A percentile compares a stretch with the other conserved stretches of the same genome.
Conservation (phyloP, 2,888 invertebrate species). For the Acleris holmiana region DNA sequence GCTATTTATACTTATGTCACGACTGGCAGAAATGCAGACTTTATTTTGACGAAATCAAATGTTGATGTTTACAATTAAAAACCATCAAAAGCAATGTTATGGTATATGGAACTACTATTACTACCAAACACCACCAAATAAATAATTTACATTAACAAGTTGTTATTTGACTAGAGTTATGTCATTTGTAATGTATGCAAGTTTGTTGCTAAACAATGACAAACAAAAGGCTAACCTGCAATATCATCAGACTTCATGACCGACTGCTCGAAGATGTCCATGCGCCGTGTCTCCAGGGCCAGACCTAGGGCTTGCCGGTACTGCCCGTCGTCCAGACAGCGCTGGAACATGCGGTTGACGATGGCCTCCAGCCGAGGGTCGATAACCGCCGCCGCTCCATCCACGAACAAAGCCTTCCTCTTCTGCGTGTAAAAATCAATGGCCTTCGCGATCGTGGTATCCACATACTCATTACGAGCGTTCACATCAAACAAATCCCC, state of each 20-base stretch:
- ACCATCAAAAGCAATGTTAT: no score
- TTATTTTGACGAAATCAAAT: no score
- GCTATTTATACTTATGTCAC: no score
- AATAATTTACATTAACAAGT: no score
- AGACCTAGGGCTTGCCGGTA: slow-evolving; percentile 98
- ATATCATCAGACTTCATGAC: slow-evolving; percentile 97
- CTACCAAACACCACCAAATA: no score
- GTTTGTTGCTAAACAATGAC: slow-evolving; percentile 6
- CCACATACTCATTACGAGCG: slow-evolving; percentile 96
- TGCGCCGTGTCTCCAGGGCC: slow-evolving; percentile 97
- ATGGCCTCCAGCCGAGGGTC: slow-evolving; percentile 95
- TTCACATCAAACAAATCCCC: slow-evolving; percentile 98
- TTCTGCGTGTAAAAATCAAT: slow-evolving; percentile 98
- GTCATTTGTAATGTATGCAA: neutral
- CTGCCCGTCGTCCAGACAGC: slow-evolving; percentile 97
- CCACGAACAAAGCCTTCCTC: slow-evolving; percentile 89
- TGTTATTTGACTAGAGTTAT: no score
- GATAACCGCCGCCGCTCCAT: slow-evolving; percentile 87
- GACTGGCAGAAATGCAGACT: no score
- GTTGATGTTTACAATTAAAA: no score
- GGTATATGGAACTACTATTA: no score
- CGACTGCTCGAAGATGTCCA: slow-evolving; percentile 97
- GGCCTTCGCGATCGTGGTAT: slow-evolving; percentile 98
- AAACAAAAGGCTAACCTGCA: slow-evolving; percentile 69
- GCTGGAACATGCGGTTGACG: slow-evolving; percentile 98